These are phyloP conservation scores for Campylomormyrus numenius DNA, from an alignment of 2,113 vertebrate genomes.

Conservation along the genomic window DNA sequence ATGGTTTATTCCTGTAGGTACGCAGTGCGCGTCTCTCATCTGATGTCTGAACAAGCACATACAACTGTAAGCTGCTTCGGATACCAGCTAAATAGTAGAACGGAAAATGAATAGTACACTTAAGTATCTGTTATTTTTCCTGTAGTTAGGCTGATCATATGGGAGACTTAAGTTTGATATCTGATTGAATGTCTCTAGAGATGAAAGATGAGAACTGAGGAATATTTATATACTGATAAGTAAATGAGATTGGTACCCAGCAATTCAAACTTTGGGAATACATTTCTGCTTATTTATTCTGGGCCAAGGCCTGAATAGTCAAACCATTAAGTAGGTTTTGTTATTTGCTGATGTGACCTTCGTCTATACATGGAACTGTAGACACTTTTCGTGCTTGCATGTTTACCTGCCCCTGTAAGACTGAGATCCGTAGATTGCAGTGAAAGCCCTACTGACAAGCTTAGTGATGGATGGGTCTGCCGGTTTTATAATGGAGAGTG, in stretches of 20 bases:
- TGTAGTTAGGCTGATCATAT: neutral
- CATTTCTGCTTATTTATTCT: neutral
- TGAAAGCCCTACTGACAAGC: neutral
- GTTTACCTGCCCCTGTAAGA: neutral
- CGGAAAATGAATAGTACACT: neutral
- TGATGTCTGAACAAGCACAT: neutral
- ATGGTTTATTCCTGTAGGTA: neutral
- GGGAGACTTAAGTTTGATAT: neutral
- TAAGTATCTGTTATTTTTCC: neutral
- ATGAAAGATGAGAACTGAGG: neutral
- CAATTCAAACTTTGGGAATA: neutral
- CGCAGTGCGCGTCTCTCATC: neutral
- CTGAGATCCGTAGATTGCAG: neutral
- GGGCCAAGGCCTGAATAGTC: neutral
- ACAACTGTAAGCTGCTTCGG: neutral
- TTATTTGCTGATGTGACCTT: neutral
- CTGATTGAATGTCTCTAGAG: neutral
- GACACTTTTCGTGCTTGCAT: neutral
- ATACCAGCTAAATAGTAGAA: neutral
- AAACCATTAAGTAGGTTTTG: neutral
- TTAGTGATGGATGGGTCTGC: neutral
- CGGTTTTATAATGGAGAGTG: conserved; percentile 11
- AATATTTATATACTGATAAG: neutral
- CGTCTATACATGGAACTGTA: neutral
- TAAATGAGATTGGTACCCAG: neutral